A percentile compares a stretch with the other conserved stretches of the same genome.
Evolutionary conservation across 2,113 vertebrate species (phyloP).

Genomic region (Falco punctatus): DNA sequence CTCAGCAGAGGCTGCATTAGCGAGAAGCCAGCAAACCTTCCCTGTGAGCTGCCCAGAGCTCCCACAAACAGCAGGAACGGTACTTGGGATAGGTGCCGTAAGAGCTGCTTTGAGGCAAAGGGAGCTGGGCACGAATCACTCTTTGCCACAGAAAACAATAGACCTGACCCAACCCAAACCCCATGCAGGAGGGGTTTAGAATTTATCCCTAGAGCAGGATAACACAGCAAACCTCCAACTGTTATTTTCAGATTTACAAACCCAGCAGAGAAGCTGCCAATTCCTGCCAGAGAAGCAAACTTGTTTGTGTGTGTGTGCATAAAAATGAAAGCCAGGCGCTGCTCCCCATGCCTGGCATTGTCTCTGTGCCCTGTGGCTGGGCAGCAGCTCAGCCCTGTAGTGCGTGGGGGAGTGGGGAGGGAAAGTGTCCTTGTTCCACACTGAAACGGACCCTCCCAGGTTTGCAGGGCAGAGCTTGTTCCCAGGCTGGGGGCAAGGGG

Average conservation of each 20-base stretch:
- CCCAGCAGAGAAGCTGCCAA: neutral
- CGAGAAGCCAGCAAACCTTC: neutral
- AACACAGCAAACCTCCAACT: neutral
- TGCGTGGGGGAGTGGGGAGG: fast-evolving
- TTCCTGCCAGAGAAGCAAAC: neutral
- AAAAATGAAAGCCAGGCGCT: neutral
- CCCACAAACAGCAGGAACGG: neutral
- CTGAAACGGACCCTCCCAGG: no score
- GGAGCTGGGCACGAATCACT: neutral
- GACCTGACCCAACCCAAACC: neutral
- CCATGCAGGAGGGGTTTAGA: neutral
- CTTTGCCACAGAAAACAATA: neutral
- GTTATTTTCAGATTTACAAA: neutral
- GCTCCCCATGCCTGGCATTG: neutral
- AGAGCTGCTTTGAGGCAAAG: neutral
- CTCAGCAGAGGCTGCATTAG: neutral
- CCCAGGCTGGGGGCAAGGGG: fast-evolving
- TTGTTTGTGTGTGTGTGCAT: neutral
- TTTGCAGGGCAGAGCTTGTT: neutral
- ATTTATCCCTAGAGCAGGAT: neutral
- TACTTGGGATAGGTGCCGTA: neutral
- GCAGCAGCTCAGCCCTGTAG: neutral
- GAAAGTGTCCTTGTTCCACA: neutral
- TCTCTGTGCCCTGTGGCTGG: neutral
- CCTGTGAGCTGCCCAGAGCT: neutral